Percentiles rank a stretch among this genome's conserved stretches.
These are phyloP conservation scores for Damaliscus lunatus DNA, from an alignment of 2,113 vertebrate species.

Conservation along the genomic window DNA sequence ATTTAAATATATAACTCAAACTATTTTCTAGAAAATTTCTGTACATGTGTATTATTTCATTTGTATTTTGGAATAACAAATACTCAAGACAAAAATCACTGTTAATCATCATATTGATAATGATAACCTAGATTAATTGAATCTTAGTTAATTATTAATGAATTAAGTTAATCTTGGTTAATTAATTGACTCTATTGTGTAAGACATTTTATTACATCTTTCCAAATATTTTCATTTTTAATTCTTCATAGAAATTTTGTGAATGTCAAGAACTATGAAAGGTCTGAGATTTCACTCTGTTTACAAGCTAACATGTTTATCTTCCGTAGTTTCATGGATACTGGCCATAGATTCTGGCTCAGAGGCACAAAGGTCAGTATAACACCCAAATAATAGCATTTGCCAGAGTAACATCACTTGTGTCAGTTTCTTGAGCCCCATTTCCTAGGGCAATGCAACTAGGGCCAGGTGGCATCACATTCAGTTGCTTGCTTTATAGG, in stretches of 20 bases:
- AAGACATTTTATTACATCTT: background rate
- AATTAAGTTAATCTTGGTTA: background rate
- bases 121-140: background rate
- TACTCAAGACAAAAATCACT: background rate
- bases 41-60: background rate
- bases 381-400: background rate
- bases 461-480: background rate
- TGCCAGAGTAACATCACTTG: background rate
- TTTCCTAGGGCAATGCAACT: background rate
- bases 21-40: background rate
- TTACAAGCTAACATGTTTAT: background rate
- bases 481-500: background rate
- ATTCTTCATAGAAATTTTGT: background rate
- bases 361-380: background rate
- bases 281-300: background rate
- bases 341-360: background rate
- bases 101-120: background rate
- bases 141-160: background rate
- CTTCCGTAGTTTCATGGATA: background rate
- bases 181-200: background rate
- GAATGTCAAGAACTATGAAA: background rate
- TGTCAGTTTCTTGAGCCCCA: background rate
- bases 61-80: background rate
- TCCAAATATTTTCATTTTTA: background rate
- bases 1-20: background rate